A percentile compares a stretch with the other conserved stretches of the same genome.
Conservation (phyloP, 2,888 invertebrate species). For the Drosophila macrospina region DNA sequence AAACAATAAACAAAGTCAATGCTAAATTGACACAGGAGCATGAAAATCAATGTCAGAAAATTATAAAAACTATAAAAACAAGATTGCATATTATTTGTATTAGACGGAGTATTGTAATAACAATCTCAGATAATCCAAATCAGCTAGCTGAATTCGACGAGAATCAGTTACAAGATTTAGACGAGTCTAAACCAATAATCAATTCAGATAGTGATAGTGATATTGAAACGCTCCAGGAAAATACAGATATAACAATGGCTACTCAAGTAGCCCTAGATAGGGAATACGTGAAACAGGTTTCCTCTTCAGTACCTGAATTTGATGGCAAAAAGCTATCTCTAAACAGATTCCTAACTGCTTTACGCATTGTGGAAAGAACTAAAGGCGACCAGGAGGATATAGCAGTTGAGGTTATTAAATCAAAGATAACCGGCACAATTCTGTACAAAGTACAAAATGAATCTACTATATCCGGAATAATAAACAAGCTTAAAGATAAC, state of each 20-base stretch:
- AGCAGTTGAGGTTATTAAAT: too few relatives aligned
- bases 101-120: not conserved
- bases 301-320: too few relatives aligned
- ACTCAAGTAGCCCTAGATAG: not conserved
- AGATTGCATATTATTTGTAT: not conserved
- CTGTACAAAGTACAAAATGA: too few relatives aligned
- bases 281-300: too few relatives aligned
- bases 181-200: not conserved
- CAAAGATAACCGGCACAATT: too few relatives aligned
- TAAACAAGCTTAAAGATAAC: conserved; percentile 7
- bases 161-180: not conserved
- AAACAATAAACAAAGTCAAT: not conserved
- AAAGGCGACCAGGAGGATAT: too few relatives aligned
- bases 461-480: conserved; percentile 10
- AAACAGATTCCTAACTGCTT: too few relatives aligned
- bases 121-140: not conserved
- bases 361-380: too few relatives aligned
- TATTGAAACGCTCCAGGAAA: not conserved
- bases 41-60: not conserved
- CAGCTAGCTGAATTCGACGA: not conserved
- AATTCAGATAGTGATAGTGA: not conserved
- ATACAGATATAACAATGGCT: too few relatives aligned
- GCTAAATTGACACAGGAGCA: not conserved
- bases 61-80: not conserved
- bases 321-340: too few relatives aligned